Base-by-base conservation (phyloP, 2,888 invertebrate species). In the Dascillus cervinus region DNA sequence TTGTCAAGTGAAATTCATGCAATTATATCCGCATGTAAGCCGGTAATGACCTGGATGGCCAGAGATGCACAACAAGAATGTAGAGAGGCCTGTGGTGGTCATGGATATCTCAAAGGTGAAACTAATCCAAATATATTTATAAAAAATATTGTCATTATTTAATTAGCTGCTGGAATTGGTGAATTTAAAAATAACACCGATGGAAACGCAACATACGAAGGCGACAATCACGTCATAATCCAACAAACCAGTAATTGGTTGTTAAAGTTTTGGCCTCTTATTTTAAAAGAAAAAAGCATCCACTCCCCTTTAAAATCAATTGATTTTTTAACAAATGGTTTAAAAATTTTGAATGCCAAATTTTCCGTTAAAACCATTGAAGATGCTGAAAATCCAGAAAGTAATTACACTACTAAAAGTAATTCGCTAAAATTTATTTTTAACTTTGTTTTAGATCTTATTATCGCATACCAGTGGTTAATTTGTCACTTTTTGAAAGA, bases 121-220 rank as follows among this genome's bases (percentile, higher is more conserved):
- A 65, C 1, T 66, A 73, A 4, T 38, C 44, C 1, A 62, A 73
- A 25, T 56, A 79, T 9, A 49, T 42, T n/a, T 60, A 65, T 1
- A 22, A 11, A 3, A 72, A 61, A 34, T 79, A 74, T 39, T 40
- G 44, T 2, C 64, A 64, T 53, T 58, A 45, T 35, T 34, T 23
- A 52, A 55, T 3, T 53, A 85, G 80, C 82, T n/a, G 75, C 90
- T 10, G 80, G 88, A 46, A 67, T 95, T 12, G 91, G 91, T 19
- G 83, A 85, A 41, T 69, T 95, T 37, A 73, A 90, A 4, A 79
- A 79, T 55, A 86, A 87, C 62, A 84, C 89, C 62, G 95, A 95
- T 62, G 84, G 92, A 0, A 82, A 84, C 20, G 84, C 87, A 32
- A 94, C 94, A 0, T 91, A 90, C 62, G 94, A 94, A 60, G 92